Evolutionary conservation across 2,888 invertebrate genomes (phyloP).

Genomic region (Pherbina coryleti): DNA sequence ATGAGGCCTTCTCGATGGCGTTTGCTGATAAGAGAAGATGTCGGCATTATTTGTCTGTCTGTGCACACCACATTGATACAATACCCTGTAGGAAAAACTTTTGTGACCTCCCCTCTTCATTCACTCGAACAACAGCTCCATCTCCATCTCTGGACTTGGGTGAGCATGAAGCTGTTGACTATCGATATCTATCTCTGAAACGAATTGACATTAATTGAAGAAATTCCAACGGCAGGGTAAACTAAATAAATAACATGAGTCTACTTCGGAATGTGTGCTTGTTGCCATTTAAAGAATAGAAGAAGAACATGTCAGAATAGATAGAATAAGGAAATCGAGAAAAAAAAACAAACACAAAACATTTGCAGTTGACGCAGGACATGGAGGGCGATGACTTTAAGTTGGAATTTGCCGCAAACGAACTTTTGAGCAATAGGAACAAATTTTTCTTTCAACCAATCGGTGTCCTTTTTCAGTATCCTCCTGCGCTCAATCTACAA

Average conservation of each 20-base stretch:
- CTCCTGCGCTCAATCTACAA: neutral
- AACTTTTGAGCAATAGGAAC: conserved; percentile 51
- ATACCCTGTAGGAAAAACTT: neutral
- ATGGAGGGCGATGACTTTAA: neutral
- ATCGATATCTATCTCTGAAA: conserved; percentile 63
- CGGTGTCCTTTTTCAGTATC: neutral
- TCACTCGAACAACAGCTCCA: neutral
- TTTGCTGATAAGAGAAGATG: conserved; percentile 22
- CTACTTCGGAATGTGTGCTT: conserved; percentile 9
- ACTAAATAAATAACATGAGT: conserved; percentile 62
- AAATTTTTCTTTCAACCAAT: conserved; percentile 45
- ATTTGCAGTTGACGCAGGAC: neutral
- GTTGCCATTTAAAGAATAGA: neutral
- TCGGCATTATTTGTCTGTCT: conserved; percentile 1
- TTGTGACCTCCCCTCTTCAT: neutral
- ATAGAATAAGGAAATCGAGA: neutral
- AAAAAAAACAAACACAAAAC: neutral
- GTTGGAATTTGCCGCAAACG: conserved; percentile 51
- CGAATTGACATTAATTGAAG: conserved; percentile 68
- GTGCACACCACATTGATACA: conserved; percentile 10
- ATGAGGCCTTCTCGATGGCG: neutral
- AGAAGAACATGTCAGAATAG: neutral
- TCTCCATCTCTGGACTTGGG: neutral
- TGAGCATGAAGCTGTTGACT: conserved; percentile 40
- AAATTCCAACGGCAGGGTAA: conserved; percentile 60